These are phyloP conservation scores for Pseudomyrmex dendroicus DNA, from an alignment of 1,140 invertebrate genomes.

Conservation along the genomic window DNA sequence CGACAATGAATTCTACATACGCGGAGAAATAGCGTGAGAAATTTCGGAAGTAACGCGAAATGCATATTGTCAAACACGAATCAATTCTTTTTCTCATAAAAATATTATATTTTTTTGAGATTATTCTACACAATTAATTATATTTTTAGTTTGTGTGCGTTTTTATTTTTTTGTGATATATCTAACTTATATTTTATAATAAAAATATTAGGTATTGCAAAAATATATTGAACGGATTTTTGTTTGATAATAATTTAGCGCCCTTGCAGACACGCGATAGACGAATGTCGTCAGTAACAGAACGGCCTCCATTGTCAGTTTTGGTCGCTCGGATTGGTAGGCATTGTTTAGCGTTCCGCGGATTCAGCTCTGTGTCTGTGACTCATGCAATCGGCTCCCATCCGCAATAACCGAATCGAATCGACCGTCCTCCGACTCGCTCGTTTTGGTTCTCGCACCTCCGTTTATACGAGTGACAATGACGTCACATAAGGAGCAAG, in stretches of 20 bases:
- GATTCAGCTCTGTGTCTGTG: constrained; percentile 76
- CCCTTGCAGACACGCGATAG: constrained; percentile 46
- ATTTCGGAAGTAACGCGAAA: constrained; percentile 28
- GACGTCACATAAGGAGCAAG: constrained; percentile 47
- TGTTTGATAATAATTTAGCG: not conserved
- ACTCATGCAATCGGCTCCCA: constrained; percentile 80
- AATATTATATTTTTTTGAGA: not conserved
- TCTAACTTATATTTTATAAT: not conserved
- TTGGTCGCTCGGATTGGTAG: constrained; percentile 52
- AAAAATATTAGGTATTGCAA: not conserved
- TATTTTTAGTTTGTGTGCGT: no score
- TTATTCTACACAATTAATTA: no score
- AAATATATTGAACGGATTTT: not conserved
- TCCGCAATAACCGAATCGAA: constrained; percentile 66
- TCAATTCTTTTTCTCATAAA: not conserved
- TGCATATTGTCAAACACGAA: not conserved
- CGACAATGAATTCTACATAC: constrained; percentile 59
- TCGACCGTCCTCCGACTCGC: constrained; percentile 49
- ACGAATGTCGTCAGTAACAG: constrained; percentile 60
- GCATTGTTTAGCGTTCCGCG: constrained; percentile 78
- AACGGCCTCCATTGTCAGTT: constrained; percentile 75
- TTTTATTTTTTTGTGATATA: not conserved
- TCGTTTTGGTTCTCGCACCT: constrained; percentile 66
- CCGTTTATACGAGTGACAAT: constrained; percentile 51
- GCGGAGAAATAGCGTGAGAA: constrained; percentile 35